Percentiles rank a stretch among this genome's conserved stretches.
Evolutionary conservation across 2,888 invertebrate genomes (phyloP).

Genomic region (Drosophila barbarae): DNA sequence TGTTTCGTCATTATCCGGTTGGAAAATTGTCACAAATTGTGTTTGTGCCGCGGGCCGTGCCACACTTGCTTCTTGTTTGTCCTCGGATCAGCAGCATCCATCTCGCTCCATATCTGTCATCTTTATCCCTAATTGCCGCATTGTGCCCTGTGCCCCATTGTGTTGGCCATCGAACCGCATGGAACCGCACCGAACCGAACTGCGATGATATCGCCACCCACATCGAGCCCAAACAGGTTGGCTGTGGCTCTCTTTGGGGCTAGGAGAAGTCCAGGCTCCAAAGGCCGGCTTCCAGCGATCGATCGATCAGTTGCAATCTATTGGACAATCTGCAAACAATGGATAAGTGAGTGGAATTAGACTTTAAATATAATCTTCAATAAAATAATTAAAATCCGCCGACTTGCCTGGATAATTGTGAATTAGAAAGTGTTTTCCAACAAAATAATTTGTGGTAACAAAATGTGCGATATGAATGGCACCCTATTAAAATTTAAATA

Average conservation of each 20-base stretch:
- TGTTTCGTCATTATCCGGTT: constrained; percentile 78
- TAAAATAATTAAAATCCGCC: not conserved
- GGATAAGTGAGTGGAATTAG: constrained; percentile 12
- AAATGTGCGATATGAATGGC: not conserved
- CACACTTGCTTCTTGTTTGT: constrained; percentile 53
- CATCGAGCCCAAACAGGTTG: constrained; percentile 22
- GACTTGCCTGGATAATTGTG: not conserved
- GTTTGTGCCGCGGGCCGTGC: constrained; percentile 75
- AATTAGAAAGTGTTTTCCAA: not conserved
- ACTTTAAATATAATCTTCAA: not conserved
- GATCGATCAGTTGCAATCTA: constrained; percentile 18
- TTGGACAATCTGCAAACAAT: constrained; percentile 6
- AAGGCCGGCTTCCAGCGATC: not conserved
- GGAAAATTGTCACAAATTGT: constrained; percentile 78
- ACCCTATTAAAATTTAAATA: not conserved
- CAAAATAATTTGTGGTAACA: not conserved
- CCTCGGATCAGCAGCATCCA: not conserved
- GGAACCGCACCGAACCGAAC: not conserved
- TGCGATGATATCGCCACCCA: not conserved
- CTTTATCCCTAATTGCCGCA: constrained; percentile 28
- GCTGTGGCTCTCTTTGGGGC: not conserved
- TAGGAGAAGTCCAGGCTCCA: not conserved
- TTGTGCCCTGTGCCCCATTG: constrained; percentile 18
- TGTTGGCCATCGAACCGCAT: constrained; percentile 13
- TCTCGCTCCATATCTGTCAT: constrained; percentile 11